phyloP scores from a whole-genome alignment of 2,888 invertebrate species.

The Hylaea fasciaria region DNA sequence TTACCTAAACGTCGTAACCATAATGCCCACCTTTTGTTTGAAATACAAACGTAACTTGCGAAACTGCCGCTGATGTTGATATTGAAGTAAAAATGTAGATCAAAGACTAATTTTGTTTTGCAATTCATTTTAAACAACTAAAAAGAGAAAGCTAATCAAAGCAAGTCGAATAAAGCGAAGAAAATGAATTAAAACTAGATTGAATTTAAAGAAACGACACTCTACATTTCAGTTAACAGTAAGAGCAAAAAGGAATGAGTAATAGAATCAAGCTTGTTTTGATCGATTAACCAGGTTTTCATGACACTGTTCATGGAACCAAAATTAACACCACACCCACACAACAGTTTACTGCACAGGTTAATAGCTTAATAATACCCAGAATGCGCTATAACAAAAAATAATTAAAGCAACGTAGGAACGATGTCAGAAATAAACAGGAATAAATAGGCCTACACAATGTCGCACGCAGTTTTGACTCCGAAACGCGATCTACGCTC shows the following conservation, averaged over 20 bases:
- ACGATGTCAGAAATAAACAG: slow-evolving; percentile 54
- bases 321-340: slow-evolving; percentile 65
- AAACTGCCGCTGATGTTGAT: background rate
- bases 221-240: too few relatives aligned
- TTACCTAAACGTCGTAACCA: too few relatives aligned
- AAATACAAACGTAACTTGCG: background rate
- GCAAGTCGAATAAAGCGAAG: slow-evolving; percentile 10
- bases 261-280: slow-evolving; percentile 32
- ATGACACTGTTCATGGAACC: slow-evolving; percentile 56
- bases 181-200: too few relatives aligned
- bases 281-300: slow-evolving; percentile 51
- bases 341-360: slow-evolving; percentile 54
- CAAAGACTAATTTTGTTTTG: slow-evolving; percentile 4
- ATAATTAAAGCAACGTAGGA: slow-evolving; percentile 57
- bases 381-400: slow-evolving; percentile 50
- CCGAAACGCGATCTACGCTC: background rate
- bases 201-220: slow-evolving; percentile 4
- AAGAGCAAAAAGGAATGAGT: slow-evolving; percentile 3
- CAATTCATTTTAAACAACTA: background rate
- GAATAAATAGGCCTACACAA: slow-evolving; percentile 31
- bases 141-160: slow-evolving; percentile 16
- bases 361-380: slow-evolving; percentile 53
- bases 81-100: slow-evolving; percentile 6
- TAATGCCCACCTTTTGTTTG: too few relatives aligned
- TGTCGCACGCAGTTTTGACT: slow-evolving; percentile 22